A percentile compares a stretch with the other conserved stretches of the same genome.
Conservation (phyloP, 2,113 vertebrate genomes). For the Malaclemys terrapin region DNA sequence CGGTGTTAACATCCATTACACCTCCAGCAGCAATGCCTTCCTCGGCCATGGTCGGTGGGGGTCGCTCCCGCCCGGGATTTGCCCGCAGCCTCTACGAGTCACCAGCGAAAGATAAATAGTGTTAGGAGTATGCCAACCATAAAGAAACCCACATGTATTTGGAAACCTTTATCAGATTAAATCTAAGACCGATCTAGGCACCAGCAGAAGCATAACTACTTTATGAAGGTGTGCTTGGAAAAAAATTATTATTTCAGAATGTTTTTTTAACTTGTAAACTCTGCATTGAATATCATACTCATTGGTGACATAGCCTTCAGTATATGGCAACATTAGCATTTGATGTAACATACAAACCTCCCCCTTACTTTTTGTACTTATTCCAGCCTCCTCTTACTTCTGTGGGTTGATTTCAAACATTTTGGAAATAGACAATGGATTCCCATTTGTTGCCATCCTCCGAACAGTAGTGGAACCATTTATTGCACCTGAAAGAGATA, state of each 20-base stretch:
- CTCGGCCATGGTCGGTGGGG: too few species aligned
- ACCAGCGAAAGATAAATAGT: too few species aligned
- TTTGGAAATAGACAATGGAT: not conserved
- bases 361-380: constrained; percentile 29
- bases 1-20: constrained; percentile 19
- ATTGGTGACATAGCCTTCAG: not conserved
- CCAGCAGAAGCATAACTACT: not conserved
- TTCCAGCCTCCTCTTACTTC: not conserved
- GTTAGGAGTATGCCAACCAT: not conserved
- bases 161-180: not conserved
- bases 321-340: not conserved
- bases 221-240: not conserved
- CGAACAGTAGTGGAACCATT: not conserved
- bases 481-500: not conserved
- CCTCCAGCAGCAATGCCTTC: too few species aligned
- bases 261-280: not conserved
- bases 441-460: constrained; percentile 30
- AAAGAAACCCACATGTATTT: not conserved
- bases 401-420: constrained; percentile 15
- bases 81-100: too few species aligned
- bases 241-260: not conserved
- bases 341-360: not conserved
- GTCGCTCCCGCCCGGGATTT: too few species aligned
- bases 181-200: not conserved
- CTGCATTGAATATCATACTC: not conserved